A percentile compares a stretch with the other conserved stretches of the same genome.
These are phyloP conservation scores for Apodemia zela DNA, from an alignment of 2,888 invertebrate species.

Conservation along the genomic window DNA sequence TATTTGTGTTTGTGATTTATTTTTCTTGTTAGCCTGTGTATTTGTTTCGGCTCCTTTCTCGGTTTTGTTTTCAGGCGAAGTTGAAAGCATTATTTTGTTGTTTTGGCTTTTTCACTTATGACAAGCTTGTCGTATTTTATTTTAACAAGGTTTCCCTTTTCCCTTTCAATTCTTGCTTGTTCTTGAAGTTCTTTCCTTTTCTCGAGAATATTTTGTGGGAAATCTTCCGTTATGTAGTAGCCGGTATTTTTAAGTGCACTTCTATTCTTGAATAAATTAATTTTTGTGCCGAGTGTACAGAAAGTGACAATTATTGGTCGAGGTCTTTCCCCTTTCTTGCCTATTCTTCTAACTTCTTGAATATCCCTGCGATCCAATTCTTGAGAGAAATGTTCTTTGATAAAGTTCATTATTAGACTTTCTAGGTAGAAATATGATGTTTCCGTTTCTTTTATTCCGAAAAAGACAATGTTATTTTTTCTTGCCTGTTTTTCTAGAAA, in stretches of 20 bases:
- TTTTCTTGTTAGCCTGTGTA: conserved; percentile 22
- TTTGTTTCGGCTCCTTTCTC: conserved; percentile 11
- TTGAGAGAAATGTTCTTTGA: conserved; percentile 9
- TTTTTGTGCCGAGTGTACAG: not conserved
- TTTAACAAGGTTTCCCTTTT: conserved; percentile 21
- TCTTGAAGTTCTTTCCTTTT: conserved; percentile 19
- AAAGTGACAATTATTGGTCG: conserved; percentile 2
- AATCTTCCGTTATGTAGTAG: conserved; percentile 18
- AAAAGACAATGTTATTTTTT: conserved; percentile 21
- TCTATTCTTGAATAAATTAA: not conserved
- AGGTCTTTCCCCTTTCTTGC: not conserved
- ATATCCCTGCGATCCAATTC: not conserved
- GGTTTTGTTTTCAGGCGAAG: conserved; percentile 4
- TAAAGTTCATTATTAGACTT: not conserved
- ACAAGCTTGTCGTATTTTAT: conserved; percentile 25
- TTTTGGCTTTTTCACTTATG: conserved; percentile 6
- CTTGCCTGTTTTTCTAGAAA: conserved; percentile 26
- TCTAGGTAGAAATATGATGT: not conserved
- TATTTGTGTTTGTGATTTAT: conserved; percentile 18
- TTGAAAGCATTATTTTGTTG: conserved; percentile 12
- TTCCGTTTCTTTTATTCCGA: conserved; percentile 9
- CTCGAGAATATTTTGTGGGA: conserved; percentile 14
- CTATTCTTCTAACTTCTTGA: not conserved
- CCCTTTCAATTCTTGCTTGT: conserved; percentile 21
- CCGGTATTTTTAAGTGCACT: conserved; percentile 9